These are phyloP conservation scores for Bombus sylvicola DNA, from an alignment of 1,140 invertebrate species.

Conservation along the genomic window DNA sequence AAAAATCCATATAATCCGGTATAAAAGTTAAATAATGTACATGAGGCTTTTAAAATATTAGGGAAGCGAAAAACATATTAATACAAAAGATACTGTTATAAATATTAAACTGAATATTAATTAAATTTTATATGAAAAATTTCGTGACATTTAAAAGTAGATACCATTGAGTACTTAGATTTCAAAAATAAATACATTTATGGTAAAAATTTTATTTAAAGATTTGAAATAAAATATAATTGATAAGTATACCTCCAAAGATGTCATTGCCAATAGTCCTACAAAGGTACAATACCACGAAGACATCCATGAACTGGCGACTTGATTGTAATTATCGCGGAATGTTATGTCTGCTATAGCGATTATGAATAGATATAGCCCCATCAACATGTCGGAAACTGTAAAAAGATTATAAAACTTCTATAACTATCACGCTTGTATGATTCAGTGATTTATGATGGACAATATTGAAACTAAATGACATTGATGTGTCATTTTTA, in stretches of 20 bases:
- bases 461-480: constrained; percentile 48
- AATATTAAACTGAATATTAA: no score
- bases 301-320: constrained; percentile 87
- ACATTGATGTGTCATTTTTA: constrained; percentile 48
- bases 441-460: constrained; percentile 66
- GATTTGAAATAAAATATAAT: not conserved
- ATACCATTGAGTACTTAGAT: no score
- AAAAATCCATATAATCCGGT: no score
- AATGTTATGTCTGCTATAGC: constrained; percentile 87
- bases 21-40: no score
- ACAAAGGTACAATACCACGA: constrained; percentile 87
- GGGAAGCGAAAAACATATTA: no score
- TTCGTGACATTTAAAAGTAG: no score
- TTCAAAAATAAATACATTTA: no score
- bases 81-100: no score
- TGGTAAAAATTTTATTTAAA: no score
- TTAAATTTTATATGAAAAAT: no score
- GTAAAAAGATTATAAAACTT: constrained; percentile 57
- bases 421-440: not conserved
- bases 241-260: constrained; percentile 85
- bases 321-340: constrained; percentile 85
- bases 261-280: constrained; percentile 87
- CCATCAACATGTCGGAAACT: constrained; percentile 92
- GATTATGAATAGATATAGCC: constrained; percentile 89
- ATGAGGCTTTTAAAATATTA: no score